Percentiles rank a stretch among this genome's conserved stretches.
These are phyloP conservation scores for Pipa parva DNA, from an alignment of 2,113 vertebrate genomes.

Conservation along the genomic window DNA sequence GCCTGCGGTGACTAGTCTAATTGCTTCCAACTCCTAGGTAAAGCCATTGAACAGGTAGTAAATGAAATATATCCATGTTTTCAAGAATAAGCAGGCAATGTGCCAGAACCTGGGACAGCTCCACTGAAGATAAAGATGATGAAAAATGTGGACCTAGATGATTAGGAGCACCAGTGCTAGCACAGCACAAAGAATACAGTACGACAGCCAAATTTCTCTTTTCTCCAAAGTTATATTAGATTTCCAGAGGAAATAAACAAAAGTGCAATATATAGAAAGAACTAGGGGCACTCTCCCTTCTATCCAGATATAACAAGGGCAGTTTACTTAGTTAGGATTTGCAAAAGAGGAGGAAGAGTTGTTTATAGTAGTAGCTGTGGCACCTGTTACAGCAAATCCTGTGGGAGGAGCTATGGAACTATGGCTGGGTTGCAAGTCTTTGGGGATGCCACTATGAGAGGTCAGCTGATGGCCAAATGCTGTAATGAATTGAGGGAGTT, in stretches of 20 bases:
- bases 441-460: constrained; percentile 96
- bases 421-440: constrained; percentile 98
- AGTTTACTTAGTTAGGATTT: constrained; percentile 73
- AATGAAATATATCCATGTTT: constrained; percentile 69
- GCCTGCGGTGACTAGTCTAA: constrained; percentile 22
- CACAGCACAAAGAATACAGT: constrained; percentile 55
- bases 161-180: constrained; percentile 70
- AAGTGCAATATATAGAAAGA: constrained; percentile 53
- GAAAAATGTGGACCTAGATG: constrained; percentile 56
- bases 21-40: constrained; percentile 50
- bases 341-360: constrained; percentile 79
- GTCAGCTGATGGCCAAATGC: constrained; percentile 97
- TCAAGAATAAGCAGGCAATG: constrained; percentile 61
- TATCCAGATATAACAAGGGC: constrained; percentile 51
- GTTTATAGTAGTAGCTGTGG: constrained; percentile 90
- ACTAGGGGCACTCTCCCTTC: constrained; percentile 61
- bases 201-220: constrained; percentile 3
- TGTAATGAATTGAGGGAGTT: constrained; percentile 97
- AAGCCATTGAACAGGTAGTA: constrained; percentile 64
- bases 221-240: constrained; percentile 50
- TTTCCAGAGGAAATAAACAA: constrained; percentile 48
- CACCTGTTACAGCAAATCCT: constrained; percentile 87
- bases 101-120: constrained; percentile 57
- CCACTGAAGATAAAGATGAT: constrained; percentile 46
- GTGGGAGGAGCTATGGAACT: constrained; percentile 95